phyloP scores from a whole-genome alignment of 2,797 vertebrate genomes.

The Typhlichthys eigenmanni region DNA sequence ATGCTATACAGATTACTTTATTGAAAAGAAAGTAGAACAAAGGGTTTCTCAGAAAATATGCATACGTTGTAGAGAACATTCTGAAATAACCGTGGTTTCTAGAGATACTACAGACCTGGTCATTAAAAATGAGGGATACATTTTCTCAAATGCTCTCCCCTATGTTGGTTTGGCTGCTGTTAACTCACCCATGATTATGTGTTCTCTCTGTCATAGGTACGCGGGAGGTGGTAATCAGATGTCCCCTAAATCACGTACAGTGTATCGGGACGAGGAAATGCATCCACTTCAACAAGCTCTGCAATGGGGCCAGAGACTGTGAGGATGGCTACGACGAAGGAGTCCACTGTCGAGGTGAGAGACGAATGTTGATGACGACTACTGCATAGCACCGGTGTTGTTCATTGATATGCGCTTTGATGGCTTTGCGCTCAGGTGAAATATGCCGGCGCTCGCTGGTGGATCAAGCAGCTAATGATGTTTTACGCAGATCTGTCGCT shows the following conservation, averaged over 20 bases:
- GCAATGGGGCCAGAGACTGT: constrained; percentile 90
- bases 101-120: too few relatives aligned
- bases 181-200: neutral
- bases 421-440: constrained; percentile 26
- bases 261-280: constrained; percentile 88
- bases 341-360: constrained; percentile 91
- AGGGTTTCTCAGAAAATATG: too few relatives aligned
- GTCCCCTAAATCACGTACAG: constrained; percentile 86
- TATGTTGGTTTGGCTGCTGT: too few relatives aligned
- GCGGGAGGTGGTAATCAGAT: constrained; percentile 83
- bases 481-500: too few relatives aligned
- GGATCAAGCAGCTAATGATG: too few relatives aligned
- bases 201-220: constrained; percentile 77
- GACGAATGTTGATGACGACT: neutral
- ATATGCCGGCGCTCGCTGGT: constrained; percentile 4
- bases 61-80: too few relatives aligned
- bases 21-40: too few relatives aligned
- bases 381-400: neutral
- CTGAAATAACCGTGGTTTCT: too few relatives aligned
- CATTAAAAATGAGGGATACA: too few relatives aligned
- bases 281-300: constrained; percentile 93
- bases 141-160: too few relatives aligned
- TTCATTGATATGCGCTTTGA: constrained; percentile 13
- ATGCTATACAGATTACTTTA: too few relatives aligned
- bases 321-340: constrained; percentile 92